Percentiles rank a stretch among this genome's conserved stretches.
Evolutionary conservation across 2,113 vertebrate genomes (phyloP).

Genomic region (Oreochromis tanganicae): DNA sequence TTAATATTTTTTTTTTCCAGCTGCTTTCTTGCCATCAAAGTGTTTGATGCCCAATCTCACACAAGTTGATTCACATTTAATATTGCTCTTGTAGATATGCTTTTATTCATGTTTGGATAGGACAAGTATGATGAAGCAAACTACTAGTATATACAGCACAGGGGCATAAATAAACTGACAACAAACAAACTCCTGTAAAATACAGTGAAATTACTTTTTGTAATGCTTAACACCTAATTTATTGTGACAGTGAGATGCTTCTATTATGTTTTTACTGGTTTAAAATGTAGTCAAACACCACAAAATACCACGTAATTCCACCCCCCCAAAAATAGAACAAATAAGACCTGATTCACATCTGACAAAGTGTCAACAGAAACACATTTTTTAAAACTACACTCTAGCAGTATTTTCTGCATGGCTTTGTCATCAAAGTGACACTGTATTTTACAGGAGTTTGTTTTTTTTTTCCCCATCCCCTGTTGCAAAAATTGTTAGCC

Average conservation of each 20-base stretch:
- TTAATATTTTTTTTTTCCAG: neutral
- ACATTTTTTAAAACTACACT: neutral
- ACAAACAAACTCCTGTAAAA: neutral
- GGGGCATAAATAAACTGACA: constrained; percentile 3
- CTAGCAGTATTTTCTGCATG: neutral
- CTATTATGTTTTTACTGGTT: neutral
- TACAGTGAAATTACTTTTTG: neutral
- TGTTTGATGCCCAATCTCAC: neutral
- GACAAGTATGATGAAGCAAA: constrained; percentile 25
- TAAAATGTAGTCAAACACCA: neutral
- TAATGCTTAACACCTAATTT: neutral
- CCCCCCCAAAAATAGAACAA: neutral
- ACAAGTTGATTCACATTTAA: constrained; percentile 21
- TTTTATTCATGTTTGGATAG: constrained; percentile 47
- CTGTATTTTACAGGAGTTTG: constrained; percentile 17
- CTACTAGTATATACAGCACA: constrained; percentile 4
- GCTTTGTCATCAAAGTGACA: neutral
- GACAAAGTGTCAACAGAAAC: neutral
- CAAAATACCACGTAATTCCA: neutral
- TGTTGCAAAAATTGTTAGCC: constrained; percentile 1
- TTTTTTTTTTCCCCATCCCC: neutral
- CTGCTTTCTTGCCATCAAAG: constrained; percentile 5
- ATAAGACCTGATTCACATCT: neutral
- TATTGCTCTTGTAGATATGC: constrained; percentile 35
- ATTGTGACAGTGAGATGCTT: neutral